Base-by-base conservation (phyloP, 2,113 vertebrate genomes). In the Mellivora capensis region DNA sequence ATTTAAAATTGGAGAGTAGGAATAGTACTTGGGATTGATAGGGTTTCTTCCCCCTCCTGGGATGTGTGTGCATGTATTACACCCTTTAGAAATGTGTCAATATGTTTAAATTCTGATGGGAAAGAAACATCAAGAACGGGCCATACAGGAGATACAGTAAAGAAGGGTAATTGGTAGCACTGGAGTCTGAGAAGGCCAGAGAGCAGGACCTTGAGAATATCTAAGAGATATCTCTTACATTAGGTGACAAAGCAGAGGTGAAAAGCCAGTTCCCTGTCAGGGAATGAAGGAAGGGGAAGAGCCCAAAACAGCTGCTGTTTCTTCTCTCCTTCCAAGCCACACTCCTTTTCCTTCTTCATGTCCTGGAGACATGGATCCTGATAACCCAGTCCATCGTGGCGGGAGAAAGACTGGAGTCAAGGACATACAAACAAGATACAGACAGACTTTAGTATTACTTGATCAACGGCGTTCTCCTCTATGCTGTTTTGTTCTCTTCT, bases 141-240 rank as follows among this genome's bases (percentile, higher is more conserved):
- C 10, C 15, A 12, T 17, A 42, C 20, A 54, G 17, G 54, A 81
- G 29, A 67, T 31, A 39, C 8, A 61, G n/a, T 4, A 49, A 29
- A 71, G 15, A 67, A 7, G 37, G 20, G 39, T 4, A 17, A 42
- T 15, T 37, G 5, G 17, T 39, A 80, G 21, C 39, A 20, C 17
- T 34, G 59, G 12, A 1, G 11, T 31, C 69, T 79, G 61, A 71
- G 42, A 44, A 44, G 21, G 9, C 39, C 27, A 18, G 29, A 42
- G 2, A 2, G 1, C 52, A 6, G 6, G 6, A 23, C 69, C 25
- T 12, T 64, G 17, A 54, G 25, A 90, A 76, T 21, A 34, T 61
- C 21, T 9, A 10, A 79, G 37, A 10, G n/a, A 18, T 1, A 1
- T 2, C 4, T 54, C 39, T 86, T 31, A 4, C 13, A 3, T 20